Percentiles rank a stretch among this genome's conserved stretches.
Conservation (phyloP, 23 tunicate genomes). For the Trididemnum miniatum region DNA sequence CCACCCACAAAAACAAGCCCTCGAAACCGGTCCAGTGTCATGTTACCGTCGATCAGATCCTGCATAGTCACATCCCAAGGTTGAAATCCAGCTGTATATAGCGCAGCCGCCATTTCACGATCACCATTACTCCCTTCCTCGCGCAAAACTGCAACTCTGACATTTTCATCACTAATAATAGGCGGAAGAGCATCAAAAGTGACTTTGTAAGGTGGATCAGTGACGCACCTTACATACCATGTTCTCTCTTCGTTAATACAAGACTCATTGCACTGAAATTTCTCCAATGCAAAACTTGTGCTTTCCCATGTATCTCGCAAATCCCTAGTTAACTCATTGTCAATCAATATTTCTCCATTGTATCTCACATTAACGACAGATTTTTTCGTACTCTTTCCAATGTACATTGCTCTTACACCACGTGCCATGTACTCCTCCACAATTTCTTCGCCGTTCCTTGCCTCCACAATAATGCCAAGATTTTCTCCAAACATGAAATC, state of each 20-base stretch:
- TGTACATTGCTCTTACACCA: conserved; percentile 34
- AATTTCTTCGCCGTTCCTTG: conserved; percentile 24
- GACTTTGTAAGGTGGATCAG: conserved; percentile 34
- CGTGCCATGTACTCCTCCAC: conserved; percentile 23
- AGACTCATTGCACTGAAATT: conserved; percentile 56
- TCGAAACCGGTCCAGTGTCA: conserved; percentile 63
- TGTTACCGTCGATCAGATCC: conserved; percentile 52
- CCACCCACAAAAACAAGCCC: conserved; percentile 93
- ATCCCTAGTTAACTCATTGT: not conserved
- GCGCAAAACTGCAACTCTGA: conserved; percentile 74
- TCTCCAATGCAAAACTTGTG: conserved; percentile 71
- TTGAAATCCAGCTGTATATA: conserved; percentile 64
- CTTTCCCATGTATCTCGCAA: conserved; percentile 82
- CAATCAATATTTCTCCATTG: conserved; percentile 45
- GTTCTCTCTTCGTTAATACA: conserved; percentile 57
- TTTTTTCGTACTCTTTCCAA: conserved; percentile 48
- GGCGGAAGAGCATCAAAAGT: conserved; percentile 30
- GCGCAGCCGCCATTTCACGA: conserved; percentile 85
- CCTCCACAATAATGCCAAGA: conserved; percentile 67
- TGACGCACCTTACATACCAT: conserved; percentile 38
- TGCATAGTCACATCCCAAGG: conserved; percentile 92
- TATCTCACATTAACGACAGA: conserved; percentile 29
- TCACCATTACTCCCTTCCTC: conserved; percentile 95
- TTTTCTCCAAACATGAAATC: conserved; percentile 65
- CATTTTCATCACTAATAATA: not conserved